Percentiles rank a stretch among this genome's conserved stretches.
Conservation (phyloP, 2,113 vertebrate species). For the Turnix velox region DNA sequence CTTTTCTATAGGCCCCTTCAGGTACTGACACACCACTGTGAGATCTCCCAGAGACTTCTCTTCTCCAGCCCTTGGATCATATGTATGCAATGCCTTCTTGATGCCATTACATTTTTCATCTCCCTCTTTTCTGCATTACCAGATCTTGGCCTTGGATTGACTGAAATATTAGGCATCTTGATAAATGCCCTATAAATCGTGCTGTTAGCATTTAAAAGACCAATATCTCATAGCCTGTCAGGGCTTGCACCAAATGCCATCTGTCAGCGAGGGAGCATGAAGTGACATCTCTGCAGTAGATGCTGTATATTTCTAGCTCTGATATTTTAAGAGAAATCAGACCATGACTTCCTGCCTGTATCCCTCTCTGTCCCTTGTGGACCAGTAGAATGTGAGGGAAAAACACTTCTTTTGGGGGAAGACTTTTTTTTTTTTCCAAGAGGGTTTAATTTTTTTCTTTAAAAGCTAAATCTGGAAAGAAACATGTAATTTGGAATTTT, state of each 20-base stretch:
- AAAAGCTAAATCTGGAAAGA: neutral
- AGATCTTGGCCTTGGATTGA: neutral
- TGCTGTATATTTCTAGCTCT: neutral
- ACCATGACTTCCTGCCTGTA: neutral
- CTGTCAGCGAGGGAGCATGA: neutral
- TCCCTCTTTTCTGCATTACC: neutral
- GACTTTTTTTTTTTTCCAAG: neutral
- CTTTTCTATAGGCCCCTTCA: too few relatives aligned
- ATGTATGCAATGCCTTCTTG: neutral
- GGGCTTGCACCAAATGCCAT: neutral
- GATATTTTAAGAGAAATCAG: neutral
- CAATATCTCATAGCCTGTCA: neutral
- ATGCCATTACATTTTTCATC: neutral
- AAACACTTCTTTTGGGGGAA: neutral
- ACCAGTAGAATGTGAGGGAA: neutral
- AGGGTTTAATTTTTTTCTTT: neutral
- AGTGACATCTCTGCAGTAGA: neutral
- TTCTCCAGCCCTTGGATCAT: too few relatives aligned
- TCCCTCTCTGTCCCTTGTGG: neutral
- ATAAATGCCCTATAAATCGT: neutral
- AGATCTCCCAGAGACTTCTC: too few relatives aligned
- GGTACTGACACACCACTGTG: too few relatives aligned
- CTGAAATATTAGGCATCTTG: neutral
- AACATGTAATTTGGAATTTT: neutral
- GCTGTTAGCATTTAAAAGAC: neutral